phyloP scores from a whole-genome alignment of 2,113 vertebrate species.

The Eulemur macaco region DNA sequence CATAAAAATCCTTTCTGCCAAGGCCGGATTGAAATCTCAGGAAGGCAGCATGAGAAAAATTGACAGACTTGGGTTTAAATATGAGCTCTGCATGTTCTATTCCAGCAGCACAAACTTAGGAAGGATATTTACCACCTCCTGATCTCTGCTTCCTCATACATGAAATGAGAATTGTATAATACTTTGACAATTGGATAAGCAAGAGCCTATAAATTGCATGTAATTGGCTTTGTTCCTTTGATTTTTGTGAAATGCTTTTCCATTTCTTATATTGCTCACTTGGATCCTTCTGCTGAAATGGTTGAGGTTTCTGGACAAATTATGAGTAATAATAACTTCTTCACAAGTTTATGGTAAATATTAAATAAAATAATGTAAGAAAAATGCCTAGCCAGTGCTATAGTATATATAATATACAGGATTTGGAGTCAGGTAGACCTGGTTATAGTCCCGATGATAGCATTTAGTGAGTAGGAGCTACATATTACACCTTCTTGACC shows the following conservation, averaged over 20 bases:
- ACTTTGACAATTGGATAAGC: neutral
- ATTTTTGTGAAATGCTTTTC: slow-evolving; percentile 16
- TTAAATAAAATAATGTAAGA: slow-evolving; percentile 32
- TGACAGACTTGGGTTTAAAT: neutral
- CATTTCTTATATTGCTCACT: neutral
- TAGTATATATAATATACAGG: neutral
- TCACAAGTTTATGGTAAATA: neutral
- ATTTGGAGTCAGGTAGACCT: neutral
- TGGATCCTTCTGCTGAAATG: neutral
- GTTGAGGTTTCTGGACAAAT: neutral
- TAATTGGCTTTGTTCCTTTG: neutral
- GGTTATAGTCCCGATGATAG: neutral
- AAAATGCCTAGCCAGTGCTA: neutral
- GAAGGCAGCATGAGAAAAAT: neutral
- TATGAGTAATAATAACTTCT: slow-evolving; percentile 27
- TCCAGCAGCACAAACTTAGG: neutral
- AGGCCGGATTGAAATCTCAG: neutral
- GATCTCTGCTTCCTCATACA: neutral
- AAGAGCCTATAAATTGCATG: neutral
- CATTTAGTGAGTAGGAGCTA: neutral
- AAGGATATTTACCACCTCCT: neutral
- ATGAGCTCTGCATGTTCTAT: neutral
- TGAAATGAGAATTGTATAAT: neutral
- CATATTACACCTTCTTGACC: neutral
- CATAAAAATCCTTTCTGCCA: neutral